phyloP scores from a whole-genome alignment of 2,797 vertebrate species.

The Enteromius radiatus region DNA sequence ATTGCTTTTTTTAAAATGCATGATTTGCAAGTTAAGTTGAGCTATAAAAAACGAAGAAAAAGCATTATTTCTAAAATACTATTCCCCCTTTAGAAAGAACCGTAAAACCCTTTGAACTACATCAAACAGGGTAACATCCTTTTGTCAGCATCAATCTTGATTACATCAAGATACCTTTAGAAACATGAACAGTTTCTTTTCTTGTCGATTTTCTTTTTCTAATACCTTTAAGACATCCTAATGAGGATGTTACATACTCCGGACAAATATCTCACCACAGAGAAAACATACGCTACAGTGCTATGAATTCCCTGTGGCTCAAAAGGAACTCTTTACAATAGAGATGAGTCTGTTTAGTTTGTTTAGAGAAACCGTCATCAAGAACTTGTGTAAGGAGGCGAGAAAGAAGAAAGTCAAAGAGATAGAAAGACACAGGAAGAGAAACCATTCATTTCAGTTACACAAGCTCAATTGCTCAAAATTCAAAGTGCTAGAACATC shows the following conservation, averaged over 20 bases:
- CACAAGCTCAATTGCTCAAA: conserved; percentile 91
- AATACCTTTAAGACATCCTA: conserved; percentile 89
- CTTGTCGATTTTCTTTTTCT: conserved; percentile 84
- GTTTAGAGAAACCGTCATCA: conserved; percentile 79
- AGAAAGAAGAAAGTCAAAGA: conserved; percentile 61
- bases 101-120: conserved; percentile 88
- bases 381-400: conserved; percentile 60
- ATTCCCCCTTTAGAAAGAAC: conserved; percentile 88
- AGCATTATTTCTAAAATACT: conserved; percentile 91
- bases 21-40: conserved; percentile 92
- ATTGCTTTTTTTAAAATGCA: conserved; percentile 91
- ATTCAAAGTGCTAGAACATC: conserved; percentile 98
- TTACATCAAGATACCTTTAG: conserved; percentile 90
- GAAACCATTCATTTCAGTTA: conserved; percentile 81
- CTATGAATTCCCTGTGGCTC: conserved; percentile 88
- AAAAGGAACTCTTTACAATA: conserved; percentile 88
- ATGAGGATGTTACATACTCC: conserved; percentile 86
- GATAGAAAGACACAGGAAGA: conserved; percentile 60
- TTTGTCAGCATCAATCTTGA: conserved; percentile 86
- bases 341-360: conserved; percentile 84
- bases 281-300: conserved; percentile 86
- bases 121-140: conserved; percentile 83
- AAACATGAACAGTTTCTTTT: conserved; percentile 82
- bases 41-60: conserved; percentile 91
- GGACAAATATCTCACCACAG: conserved; percentile 81